Conservation (phyloP, 2,888 invertebrate genomes). For the Allolobophora icterica region DNA sequence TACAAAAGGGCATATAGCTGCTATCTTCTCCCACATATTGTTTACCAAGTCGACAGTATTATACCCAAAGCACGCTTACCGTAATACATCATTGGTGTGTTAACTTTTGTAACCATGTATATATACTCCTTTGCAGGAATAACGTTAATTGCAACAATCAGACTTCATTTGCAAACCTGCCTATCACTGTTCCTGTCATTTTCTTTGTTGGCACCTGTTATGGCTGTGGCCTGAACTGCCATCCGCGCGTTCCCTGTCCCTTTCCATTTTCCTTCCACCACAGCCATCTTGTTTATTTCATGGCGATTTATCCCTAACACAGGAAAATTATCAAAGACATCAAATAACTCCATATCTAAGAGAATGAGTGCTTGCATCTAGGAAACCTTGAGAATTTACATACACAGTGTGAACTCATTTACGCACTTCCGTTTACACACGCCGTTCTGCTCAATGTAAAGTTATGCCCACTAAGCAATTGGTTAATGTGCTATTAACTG, state of each 20-base stretch:
- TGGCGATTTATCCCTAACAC: slow-evolving; percentile 19
- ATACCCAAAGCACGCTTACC: not conserved
- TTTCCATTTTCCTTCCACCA: slow-evolving; percentile 1
- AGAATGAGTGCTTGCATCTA: not conserved
- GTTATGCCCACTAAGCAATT: too few species aligned
- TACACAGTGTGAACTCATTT: too few species aligned
- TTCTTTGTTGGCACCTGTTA: not conserved
- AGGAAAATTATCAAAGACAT: not conserved
- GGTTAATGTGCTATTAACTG: too few species aligned
- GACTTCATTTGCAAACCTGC: not conserved
- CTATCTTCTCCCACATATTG: too few species aligned
- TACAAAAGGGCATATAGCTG: not conserved
- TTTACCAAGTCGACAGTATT: not conserved
- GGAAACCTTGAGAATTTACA: too few species aligned
- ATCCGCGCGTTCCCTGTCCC: not conserved
- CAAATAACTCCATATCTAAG: not conserved
- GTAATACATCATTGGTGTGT: not conserved
- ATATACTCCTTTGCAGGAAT: not conserved
- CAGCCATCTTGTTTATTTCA: not conserved
- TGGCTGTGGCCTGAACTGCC: not conserved
- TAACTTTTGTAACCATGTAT: not conserved
- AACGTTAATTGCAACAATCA: not conserved
- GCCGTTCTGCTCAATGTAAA: too few species aligned
- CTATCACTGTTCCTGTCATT: not conserved
- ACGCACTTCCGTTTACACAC: too few species aligned